Evolutionary conservation across 2,888 invertebrate genomes (phyloP).

Genomic region (Euplagia quadripunctaria): DNA sequence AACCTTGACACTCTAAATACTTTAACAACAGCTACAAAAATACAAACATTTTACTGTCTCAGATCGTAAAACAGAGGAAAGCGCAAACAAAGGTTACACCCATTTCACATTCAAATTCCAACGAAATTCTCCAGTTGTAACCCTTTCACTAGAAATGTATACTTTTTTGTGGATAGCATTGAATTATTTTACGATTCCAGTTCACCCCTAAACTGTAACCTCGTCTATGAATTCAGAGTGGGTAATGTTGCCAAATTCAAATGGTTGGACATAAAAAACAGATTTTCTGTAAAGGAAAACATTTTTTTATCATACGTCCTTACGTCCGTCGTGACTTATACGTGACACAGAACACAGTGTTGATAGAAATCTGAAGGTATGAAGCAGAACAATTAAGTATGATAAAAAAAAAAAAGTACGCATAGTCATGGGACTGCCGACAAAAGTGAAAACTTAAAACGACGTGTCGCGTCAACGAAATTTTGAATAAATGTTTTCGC

Average conservation of each 20-base stretch:
- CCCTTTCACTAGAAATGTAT: constrained; percentile 9
- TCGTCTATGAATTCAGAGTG: constrained; percentile 8
- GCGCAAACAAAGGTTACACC: neutral
- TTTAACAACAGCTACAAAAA: neutral
- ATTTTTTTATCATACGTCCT: too few species aligned
- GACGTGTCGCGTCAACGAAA: too few species aligned
- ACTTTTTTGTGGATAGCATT: constrained; percentile 4
- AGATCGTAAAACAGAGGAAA: constrained; percentile 9
- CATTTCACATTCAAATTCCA: constrained; percentile 11
- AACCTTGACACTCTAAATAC: neutral
- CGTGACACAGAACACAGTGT: too few species aligned
- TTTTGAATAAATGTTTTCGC: too few species aligned
- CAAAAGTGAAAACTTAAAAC: too few species aligned
- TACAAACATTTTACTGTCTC: constrained; percentile 1
- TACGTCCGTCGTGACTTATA: too few species aligned
- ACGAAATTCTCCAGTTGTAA: constrained; percentile 3
- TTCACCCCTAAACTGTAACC: constrained; percentile 1
- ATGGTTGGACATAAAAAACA: neutral
- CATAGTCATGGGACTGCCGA: too few species aligned
- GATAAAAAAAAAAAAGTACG: too few species aligned
- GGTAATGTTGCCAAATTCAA: neutral
- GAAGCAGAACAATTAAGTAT: too few species aligned
- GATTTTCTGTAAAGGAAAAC: too few species aligned
- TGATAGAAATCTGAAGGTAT: too few species aligned
- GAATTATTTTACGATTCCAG: constrained; percentile 14